Percentiles rank a stretch among this genome's conserved stretches.
Evolutionary conservation across 2,113 vertebrate species (phyloP).

Genomic region (Aix galericulata): DNA sequence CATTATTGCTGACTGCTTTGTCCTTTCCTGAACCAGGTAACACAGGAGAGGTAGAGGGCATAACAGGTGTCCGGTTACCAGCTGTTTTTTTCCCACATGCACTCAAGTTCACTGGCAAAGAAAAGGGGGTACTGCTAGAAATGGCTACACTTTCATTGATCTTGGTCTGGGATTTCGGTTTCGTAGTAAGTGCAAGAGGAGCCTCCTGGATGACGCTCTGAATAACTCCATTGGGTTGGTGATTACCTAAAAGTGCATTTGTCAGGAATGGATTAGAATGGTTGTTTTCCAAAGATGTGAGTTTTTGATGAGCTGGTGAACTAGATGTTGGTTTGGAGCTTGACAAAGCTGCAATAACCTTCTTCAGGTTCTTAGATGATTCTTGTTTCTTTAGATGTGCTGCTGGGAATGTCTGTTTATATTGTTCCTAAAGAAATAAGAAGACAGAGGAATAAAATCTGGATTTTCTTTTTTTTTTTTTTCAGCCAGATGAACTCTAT

Average conservation of each 20-base stretch:
- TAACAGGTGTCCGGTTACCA: constrained; percentile 65
- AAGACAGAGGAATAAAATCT: constrained; percentile 26
- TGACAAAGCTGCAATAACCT: constrained; percentile 81
- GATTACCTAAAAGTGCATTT: constrained; percentile 93
- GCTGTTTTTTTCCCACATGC: constrained; percentile 78
- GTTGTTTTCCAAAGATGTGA: constrained; percentile 78
- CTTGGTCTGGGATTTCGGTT: constrained; percentile 81
- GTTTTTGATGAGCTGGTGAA: constrained; percentile 80
- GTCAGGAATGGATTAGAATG: constrained; percentile 89
- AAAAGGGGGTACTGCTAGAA: constrained; percentile 75
- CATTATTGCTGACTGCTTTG: constrained; percentile 83
- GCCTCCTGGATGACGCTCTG: constrained; percentile 88
- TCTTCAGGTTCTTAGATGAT: constrained; percentile 84
- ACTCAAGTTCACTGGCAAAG: constrained; percentile 87
- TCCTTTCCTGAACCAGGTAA: constrained; percentile 85
- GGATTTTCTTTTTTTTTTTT: background rate
- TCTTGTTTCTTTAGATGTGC: constrained; percentile 84
- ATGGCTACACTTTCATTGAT: constrained; percentile 74
- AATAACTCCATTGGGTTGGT: constrained; percentile 85
- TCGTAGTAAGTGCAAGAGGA: constrained; percentile 91
- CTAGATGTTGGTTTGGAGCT: constrained; percentile 80
- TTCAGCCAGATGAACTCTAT: background rate
- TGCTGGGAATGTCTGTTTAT: constrained; percentile 83
- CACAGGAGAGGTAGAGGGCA: constrained; percentile 77
- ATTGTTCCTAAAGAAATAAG: constrained; percentile 82